Evolutionary conservation across 1,140 invertebrate species (phyloP).

Genomic region (Drosophila chauvacae): DNA sequence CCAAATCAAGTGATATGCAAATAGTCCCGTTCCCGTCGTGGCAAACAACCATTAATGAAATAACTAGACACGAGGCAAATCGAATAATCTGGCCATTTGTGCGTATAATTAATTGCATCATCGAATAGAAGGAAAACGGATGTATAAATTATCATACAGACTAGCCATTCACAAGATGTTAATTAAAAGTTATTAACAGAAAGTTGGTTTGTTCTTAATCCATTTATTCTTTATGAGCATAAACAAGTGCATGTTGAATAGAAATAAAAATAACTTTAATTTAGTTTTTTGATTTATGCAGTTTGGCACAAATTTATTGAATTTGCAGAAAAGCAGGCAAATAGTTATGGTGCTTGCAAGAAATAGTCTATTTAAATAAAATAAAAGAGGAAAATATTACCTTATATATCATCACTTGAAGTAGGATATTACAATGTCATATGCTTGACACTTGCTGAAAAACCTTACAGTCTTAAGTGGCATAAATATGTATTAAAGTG

Average conservation of each 20-base stretch:
- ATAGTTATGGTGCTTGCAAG: no score
- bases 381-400: no score
- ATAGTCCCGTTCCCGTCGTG: slow-evolving; percentile 16
- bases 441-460: no score
- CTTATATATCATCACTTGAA: no score
- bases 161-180: not conserved
- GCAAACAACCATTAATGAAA: slow-evolving; percentile 55
- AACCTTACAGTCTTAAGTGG: no score
- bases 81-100: slow-evolving; percentile 10
- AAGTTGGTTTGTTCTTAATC: not conserved
- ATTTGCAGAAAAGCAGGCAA: no score
- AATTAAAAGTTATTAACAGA: not conserved
- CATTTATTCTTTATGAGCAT: not conserved
- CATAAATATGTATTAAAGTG: no score
- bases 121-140: slow-evolving; percentile 23
- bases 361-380: no score
- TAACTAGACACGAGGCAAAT: slow-evolving; percentile 10
- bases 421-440: no score
- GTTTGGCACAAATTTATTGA: no score
- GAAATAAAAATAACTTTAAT: not conserved
- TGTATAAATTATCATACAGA: not conserved
- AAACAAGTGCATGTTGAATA: not conserved
- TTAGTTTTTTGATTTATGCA: not conserved
- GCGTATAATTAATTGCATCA: slow-evolving; percentile 52
- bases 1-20: slow-evolving; percentile 69